Percentiles rank a stretch among this genome's conserved stretches.
Conservation (phyloP, 2,113 vertebrate genomes). For the Procapra przewalskii region DNA sequence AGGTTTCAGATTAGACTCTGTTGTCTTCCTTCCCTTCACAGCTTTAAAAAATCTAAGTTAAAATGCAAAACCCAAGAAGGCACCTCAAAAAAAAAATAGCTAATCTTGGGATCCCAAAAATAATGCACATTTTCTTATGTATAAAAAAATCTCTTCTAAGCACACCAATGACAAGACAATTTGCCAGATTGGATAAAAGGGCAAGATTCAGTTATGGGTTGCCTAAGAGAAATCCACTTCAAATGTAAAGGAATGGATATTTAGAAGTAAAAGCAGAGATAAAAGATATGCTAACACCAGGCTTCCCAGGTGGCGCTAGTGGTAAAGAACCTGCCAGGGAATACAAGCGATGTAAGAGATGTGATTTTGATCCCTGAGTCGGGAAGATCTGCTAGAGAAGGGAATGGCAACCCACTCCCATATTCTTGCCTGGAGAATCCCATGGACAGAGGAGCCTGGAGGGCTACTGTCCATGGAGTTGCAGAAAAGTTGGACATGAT, state of each 20-base stretch:
- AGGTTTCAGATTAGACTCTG: not conserved
- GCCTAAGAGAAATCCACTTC: not conserved
- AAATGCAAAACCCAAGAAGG: not conserved
- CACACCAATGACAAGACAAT: not conserved
- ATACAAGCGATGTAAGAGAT: not conserved
- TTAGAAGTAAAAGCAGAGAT: not conserved
- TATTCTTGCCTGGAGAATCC: not conserved
- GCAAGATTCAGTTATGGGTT: not conserved
- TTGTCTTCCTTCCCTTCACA: not conserved
- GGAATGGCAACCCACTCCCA: not conserved
- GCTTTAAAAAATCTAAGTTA: conserved; percentile 24
- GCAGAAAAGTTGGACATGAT: not conserved
- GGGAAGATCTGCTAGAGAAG: not conserved
- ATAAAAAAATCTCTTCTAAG: not conserved
- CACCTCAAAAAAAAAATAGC: not conserved
- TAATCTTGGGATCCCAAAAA: not conserved
- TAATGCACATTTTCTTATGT: not conserved
- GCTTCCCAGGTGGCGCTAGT: not conserved
- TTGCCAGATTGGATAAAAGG: not conserved
- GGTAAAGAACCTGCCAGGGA: not conserved
- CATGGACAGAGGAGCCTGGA: not conserved
- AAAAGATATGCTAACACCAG: not conserved
- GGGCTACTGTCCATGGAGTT: not conserved
- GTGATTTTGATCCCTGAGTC: not conserved
- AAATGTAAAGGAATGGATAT: not conserved